phyloP scores from a whole-genome alignment of 2,888 invertebrate genomes.

The Neria commutata region DNA sequence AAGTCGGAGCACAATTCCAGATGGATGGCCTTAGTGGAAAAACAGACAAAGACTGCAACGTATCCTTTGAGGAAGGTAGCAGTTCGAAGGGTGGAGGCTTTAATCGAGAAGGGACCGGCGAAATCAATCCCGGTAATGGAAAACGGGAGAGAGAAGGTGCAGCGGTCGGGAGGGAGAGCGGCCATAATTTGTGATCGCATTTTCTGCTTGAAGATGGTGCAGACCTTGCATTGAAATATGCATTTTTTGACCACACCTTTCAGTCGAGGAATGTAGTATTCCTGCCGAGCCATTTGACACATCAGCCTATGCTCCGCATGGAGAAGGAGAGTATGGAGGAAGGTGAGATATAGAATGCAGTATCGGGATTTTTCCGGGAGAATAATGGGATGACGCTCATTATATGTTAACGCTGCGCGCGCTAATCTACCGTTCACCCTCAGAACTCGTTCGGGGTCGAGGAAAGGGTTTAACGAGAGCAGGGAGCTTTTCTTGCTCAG shows the following conservation, averaged over 20 bases:
- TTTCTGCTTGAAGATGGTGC: slow-evolving; percentile 17
- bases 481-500: background rate
- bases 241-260: slow-evolving; percentile 12
- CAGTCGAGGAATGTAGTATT: slow-evolving; percentile 16
- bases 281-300: slow-evolving; percentile 3
- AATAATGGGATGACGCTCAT: slow-evolving; percentile 18
- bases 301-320: slow-evolving; percentile 25
- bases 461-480: slow-evolving; percentile 14
- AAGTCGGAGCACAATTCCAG: slow-evolving; percentile 19
- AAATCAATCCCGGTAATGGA: slow-evolving; percentile 23
- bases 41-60: slow-evolving; percentile 19
- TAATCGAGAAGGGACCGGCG: slow-evolving; percentile 24
- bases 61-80: slow-evolving; percentile 19
- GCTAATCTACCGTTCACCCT: slow-evolving; percentile 16
- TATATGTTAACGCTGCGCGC: background rate
- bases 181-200: slow-evolving; percentile 20
- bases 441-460: slow-evolving; percentile 7
- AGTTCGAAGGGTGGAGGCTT: slow-evolving; percentile 7
- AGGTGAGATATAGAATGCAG: slow-evolving; percentile 9
- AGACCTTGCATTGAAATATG: slow-evolving; percentile 16
- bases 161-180: slow-evolving; percentile 20
- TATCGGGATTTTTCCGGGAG: slow-evolving; percentile 9
- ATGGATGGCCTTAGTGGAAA: slow-evolving; percentile 18
- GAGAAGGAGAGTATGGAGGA: slow-evolving; percentile 15
- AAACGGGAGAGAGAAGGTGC: slow-evolving; percentile 15